A percentile compares a stretch with the other conserved stretches of the same genome.
Evolutionary conservation across 2,888 invertebrate species (phyloP).

Genomic region (Aspidiotus destructor): DNA sequence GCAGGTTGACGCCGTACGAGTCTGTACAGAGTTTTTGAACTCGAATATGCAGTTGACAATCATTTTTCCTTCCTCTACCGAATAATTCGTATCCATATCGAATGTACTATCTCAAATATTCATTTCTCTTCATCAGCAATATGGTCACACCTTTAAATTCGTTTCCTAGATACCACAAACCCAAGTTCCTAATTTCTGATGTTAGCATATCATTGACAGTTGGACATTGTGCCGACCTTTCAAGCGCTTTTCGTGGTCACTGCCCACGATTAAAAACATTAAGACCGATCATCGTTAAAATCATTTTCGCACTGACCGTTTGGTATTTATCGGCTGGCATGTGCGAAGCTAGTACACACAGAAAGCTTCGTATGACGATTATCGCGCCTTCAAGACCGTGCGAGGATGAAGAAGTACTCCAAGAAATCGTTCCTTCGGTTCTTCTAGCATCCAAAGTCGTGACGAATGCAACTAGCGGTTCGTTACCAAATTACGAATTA

Average conservation of each 20-base stretch:
- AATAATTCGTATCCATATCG: too few species aligned
- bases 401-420: constrained; percentile 53
- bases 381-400: constrained; percentile 52
- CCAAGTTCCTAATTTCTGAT: not conserved
- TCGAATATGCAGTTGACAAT: too few species aligned
- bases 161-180: not conserved
- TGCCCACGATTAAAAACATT: not conserved
- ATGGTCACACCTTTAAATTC: not conserved
- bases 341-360: constrained; percentile 30
- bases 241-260: too few species aligned
- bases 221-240: not conserved
- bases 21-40: too few species aligned
- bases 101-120: too few species aligned
- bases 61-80: too few species aligned
- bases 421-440: constrained; percentile 59
- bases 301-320: constrained; percentile 8
- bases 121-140: not conserved
- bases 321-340: not conserved
- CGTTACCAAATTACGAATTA: constrained; percentile 59
- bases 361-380: constrained; percentile 53
- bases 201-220: not conserved
- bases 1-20: too few species aligned
- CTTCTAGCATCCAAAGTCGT: constrained; percentile 58
- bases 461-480: constrained; percentile 48
- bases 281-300: not conserved